Base-by-base conservation (phyloP, 2,888 invertebrate species). In the Tachina fera region DNA sequence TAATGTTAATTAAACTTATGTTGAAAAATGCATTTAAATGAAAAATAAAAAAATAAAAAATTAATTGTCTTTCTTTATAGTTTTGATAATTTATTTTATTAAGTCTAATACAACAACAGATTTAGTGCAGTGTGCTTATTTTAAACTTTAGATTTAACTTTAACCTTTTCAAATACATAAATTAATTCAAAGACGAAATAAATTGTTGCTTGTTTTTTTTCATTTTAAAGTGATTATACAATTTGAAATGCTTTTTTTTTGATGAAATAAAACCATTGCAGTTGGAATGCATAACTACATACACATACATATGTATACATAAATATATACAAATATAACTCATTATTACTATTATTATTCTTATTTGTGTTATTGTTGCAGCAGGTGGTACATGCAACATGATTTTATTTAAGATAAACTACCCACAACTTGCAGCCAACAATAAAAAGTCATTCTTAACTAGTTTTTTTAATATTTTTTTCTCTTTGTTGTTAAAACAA, bases 331-430 rank as follows among this genome's bases (percentile, higher is more conserved):
- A 58, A 31, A 39, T n/a, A 58, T 58, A 58, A 58, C 14, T 60
- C 39, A 60, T 39, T 60, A 6, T 60, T 60, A n/a, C 47, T 65
- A 22, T 11, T 67, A 6, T 60, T 60, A n/a, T 65, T 65, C 14
- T 11, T 67, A 39, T 39, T 39, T 47, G 22, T 51, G 11, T 74
- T 61, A 53, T 63, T 75, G 41, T 65, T 63, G 63, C 71, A 71
- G 79, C 72, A 72, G 80, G 72, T 80, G 80, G 72, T 72, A 65
- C 10, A 63, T 71, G 71, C 72, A 72, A 65, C 72, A 65, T 80
- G 72, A 72, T 58, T 80, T 65, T 49, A 58, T 80, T 80, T 72
- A 39, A 49, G 63, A 65, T 80, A 80, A 51, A 70, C 61, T 70
- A 53, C 70, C 77, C 61, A 78, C 80, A 65, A 72, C 72, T 58